These are phyloP conservation scores for Ochotona curzoniae DNA, from an alignment of 2,113 vertebrate genomes.

Conservation along the genomic window DNA sequence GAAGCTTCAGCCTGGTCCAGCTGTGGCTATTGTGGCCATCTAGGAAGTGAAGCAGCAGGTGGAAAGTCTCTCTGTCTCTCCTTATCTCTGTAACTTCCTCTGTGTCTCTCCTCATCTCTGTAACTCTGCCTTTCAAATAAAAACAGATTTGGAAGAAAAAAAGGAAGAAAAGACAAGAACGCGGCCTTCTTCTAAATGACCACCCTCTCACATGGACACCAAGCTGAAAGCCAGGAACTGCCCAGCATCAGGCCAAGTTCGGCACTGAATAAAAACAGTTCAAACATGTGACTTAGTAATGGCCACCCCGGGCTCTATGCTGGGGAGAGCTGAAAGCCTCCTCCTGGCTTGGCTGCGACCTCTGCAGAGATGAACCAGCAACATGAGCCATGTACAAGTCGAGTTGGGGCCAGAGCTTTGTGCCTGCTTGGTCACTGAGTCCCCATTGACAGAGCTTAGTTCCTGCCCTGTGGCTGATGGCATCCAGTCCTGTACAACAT, in stretches of 20 bases:
- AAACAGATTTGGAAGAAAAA: too few relatives aligned
- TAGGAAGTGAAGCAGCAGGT: too few relatives aligned
- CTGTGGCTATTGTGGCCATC: too few relatives aligned
- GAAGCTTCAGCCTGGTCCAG: too few relatives aligned
- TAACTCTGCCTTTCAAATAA: too few relatives aligned
- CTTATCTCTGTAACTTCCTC: too few relatives aligned
- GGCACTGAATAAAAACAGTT: neutral
- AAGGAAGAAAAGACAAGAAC: too few relatives aligned
- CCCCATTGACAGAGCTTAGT: neutral
- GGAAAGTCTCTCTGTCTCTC: too few relatives aligned
- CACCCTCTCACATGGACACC: neutral
- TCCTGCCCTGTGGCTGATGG: fast-evolving
- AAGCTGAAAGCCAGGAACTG: neutral
- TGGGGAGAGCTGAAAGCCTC: neutral
- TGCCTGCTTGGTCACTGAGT: fast-evolving
- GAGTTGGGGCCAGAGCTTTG: neutral
- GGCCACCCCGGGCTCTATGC: neutral
- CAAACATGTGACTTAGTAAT: neutral
- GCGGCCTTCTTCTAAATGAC: too few relatives aligned
- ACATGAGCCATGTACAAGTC: too few relatives aligned
- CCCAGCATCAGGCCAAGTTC: neutral
- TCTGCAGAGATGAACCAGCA: fast-evolving
- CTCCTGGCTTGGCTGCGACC: neutral
- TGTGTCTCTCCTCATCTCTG: too few relatives aligned
- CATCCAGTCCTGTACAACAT: neutral